Conservation (phyloP, 2,797 vertebrate species). For the Crocodylus rhombifer region DNA sequence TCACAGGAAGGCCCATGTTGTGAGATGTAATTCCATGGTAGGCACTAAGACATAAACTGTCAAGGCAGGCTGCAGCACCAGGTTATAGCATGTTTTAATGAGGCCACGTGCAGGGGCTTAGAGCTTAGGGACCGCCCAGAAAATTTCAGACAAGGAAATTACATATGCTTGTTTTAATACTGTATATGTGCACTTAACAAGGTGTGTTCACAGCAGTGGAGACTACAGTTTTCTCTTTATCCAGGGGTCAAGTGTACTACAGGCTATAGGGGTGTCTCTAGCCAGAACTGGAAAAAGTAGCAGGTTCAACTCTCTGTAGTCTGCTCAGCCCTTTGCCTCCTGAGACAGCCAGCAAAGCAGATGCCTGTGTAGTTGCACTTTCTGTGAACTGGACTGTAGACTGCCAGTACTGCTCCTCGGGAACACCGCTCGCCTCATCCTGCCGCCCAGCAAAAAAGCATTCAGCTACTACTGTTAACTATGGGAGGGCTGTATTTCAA, state of each 20-base stretch:
- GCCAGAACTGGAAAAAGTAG: background rate
- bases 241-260: background rate
- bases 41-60: background rate
- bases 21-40: background rate
- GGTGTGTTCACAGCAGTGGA: background rate
- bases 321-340: background rate
- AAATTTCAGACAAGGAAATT: background rate
- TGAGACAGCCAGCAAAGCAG: background rate
- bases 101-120: background rate
- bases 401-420: background rate
- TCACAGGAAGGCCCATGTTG: background rate
- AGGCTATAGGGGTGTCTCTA: background rate
- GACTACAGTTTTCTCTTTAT: background rate
- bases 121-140: conserved; percentile 3
- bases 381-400: background rate
- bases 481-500: background rate
- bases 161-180: background rate
- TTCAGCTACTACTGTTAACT: background rate
- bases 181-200: background rate
- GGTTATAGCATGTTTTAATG: conserved; percentile 18
- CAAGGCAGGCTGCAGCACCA: background rate
- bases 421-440: background rate
- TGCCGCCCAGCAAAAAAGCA: background rate
- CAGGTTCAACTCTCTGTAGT: background rate
- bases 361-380: background rate